Conservation (phyloP, 2,113 vertebrate genomes). For the Gadus chalcogrammus region DNA sequence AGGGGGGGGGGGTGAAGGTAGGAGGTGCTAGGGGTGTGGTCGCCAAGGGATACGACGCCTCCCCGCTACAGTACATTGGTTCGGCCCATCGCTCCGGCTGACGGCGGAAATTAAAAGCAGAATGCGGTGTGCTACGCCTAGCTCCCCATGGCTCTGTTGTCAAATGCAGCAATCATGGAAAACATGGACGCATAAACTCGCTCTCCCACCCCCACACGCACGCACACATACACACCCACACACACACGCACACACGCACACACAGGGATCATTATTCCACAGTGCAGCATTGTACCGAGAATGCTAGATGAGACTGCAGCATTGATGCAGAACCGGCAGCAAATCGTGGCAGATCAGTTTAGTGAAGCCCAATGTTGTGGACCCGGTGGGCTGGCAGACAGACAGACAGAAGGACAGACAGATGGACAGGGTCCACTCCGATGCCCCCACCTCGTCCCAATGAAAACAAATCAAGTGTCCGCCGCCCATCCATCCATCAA, state of each 20-base stretch:
- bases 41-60: constrained; percentile 34
- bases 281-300: constrained; percentile 63
- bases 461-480: no score
- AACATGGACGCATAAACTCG: constrained; percentile 41
- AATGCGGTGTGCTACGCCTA: constrained; percentile 62
- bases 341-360: constrained; percentile 74
- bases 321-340: constrained; percentile 70
- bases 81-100: constrained; percentile 67
- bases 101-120: constrained; percentile 74
- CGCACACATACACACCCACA: constrained; percentile 45
- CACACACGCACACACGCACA: constrained; percentile 38
- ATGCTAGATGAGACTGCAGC: constrained; percentile 70
- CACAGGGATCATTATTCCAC: constrained; percentile 70
- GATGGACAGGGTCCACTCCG: constrained; percentile 20
- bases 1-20: background rate
- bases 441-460: background rate
- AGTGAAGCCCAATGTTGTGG: constrained; percentile 67
- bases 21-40: constrained; percentile 16
- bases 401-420: constrained; percentile 49
- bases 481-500: no score
- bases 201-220: constrained; percentile 10
- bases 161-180: constrained; percentile 69
- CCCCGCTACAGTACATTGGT: constrained; percentile 67
- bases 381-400: constrained; percentile 58
- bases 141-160: constrained; percentile 71